Conservation (phyloP, 2,113 vertebrate genomes). For the Heloderma charlesbogerti region DNA sequence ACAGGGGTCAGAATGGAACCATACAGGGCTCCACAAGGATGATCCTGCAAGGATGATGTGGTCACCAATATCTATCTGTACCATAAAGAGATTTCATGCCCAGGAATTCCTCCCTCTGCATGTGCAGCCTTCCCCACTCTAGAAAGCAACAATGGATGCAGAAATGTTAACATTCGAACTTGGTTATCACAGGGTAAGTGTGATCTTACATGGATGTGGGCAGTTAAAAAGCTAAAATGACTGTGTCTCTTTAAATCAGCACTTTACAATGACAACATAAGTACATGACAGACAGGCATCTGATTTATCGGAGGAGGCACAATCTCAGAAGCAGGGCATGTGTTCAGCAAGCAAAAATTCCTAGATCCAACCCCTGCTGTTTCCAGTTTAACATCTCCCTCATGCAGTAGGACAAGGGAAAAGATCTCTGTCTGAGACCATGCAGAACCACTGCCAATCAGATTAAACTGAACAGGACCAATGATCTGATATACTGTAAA, state of each 20-base stretch:
- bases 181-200: neutral
- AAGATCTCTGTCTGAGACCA: neutral
- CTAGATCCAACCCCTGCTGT: neutral
- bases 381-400: neutral
- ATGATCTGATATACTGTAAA: neutral
- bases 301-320: neutral
- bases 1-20: too few relatives aligned
- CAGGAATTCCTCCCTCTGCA: neutral
- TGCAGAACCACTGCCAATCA: neutral
- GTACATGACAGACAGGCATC: neutral
- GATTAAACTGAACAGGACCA: neutral
- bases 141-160: neutral
- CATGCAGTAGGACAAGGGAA: neutral
- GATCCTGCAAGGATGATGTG: neutral
- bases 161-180: neutral
- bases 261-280: neutral
- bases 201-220: neutral
- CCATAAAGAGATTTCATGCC: neutral
- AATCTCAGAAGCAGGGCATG: neutral
- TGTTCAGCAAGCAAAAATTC: neutral
- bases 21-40: neutral
- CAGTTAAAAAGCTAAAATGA: neutral
- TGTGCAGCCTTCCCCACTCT: neutral
- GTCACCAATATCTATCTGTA: neutral
- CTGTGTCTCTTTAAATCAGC: neutral